Evolutionary conservation across 2,888 invertebrate genomes (phyloP).

Genomic region (Ophion ellenae): DNA sequence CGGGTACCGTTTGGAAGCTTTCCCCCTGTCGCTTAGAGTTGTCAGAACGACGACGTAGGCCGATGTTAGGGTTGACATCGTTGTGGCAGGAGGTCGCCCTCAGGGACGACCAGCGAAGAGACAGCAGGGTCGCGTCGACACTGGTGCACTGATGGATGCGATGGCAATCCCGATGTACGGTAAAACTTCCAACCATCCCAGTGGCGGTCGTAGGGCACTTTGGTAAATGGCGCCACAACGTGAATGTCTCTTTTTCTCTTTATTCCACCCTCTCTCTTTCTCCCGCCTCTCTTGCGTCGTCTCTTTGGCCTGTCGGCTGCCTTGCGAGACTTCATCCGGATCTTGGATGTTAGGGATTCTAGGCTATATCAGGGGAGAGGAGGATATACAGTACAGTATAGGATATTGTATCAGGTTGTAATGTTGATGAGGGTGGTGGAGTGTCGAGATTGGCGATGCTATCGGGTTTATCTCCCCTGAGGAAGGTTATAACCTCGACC

Average conservation of each 20-base stretch:
- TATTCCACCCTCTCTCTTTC: no score
- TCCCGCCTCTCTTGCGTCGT: neutral
- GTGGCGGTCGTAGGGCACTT: slow-evolving; percentile 44
- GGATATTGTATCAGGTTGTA: slow-evolving; percentile 29
- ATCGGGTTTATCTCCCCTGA: slow-evolving; percentile 79
- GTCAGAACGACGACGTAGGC: slow-evolving; percentile 29
- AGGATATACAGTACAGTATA: slow-evolving; percentile 22
- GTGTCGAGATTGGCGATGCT: slow-evolving; percentile 79
- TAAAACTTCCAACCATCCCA: slow-evolving; percentile 45
- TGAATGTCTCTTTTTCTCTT: neutral
- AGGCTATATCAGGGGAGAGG: neutral
- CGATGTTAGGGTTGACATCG: slow-evolving; percentile 48
- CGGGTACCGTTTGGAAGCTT: slow-evolving; percentile 13
- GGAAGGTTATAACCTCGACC: slow-evolving; percentile 80
- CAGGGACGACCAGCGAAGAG: slow-evolving; percentile 19
- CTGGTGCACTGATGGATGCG: slow-evolving; percentile 40
- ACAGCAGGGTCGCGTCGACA: slow-evolving; percentile 42
- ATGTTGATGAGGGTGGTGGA: slow-evolving; percentile 74
- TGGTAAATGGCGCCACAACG: slow-evolving; percentile 50
- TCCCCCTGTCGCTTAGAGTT: slow-evolving; percentile 36
- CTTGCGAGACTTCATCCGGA: slow-evolving; percentile 34
- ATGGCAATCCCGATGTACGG: slow-evolving; percentile 58
- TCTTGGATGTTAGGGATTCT: slow-evolving; percentile 20
- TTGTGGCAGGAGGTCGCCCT: slow-evolving; percentile 44
- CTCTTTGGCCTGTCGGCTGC: slow-evolving; percentile 13